Conservation (phyloP, 2,888 invertebrate genomes). For the Dynastes hyllus region DNA sequence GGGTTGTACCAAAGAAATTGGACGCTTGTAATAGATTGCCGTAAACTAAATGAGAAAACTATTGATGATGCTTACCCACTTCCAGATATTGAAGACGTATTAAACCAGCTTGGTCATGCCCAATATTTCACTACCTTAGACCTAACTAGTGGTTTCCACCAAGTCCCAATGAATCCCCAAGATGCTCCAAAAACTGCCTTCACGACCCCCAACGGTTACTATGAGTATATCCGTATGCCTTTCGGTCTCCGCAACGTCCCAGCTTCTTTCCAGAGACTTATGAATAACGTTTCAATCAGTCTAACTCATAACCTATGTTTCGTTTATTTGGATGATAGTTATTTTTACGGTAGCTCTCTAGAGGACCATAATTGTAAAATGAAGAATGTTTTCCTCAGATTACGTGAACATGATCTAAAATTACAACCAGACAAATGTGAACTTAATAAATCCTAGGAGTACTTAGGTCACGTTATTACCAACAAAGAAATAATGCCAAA, state of each 20-base stretch:
- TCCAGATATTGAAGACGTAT: background rate
- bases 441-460: background rate
- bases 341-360: background rate
- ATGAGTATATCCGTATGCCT: constrained; percentile 59
- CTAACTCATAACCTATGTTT: background rate
- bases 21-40: constrained; percentile 49
- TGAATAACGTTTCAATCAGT: background rate
- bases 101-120: background rate
- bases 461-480: background rate
- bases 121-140: background rate
- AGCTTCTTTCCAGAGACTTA: background rate
- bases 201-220: constrained; percentile 55
- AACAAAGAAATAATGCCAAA: background rate
- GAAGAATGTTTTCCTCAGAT: background rate
- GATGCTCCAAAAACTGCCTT: background rate
- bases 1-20: constrained; percentile 64
- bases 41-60: no score
- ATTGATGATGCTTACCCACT: background rate
- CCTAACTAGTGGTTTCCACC: background rate
- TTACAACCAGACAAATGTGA: background rate
- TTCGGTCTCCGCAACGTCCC: constrained; percentile 60
- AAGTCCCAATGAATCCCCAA: background rate
- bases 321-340: background rate
- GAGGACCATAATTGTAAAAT: background rate
- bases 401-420: background rate